A percentile compares a stretch with the other conserved stretches of the same genome.
phyloP scores from a whole-genome alignment of 2,888 invertebrate genomes.

The Theretra japonica region DNA sequence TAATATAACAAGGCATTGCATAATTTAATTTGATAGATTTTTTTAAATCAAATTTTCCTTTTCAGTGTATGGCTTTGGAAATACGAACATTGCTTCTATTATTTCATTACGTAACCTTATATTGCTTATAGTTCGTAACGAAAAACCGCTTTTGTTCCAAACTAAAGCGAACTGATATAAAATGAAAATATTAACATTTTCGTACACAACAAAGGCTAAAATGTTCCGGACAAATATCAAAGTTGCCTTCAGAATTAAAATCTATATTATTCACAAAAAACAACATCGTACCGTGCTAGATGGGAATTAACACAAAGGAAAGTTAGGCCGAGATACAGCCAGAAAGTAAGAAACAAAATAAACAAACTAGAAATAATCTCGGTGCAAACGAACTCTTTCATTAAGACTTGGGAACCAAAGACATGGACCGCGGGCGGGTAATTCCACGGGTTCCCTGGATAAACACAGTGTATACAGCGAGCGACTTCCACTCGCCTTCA shows the following conservation, averaged over 20 bases:
- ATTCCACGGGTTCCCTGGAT: slow-evolving; percentile 59
- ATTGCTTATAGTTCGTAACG: too few relatives aligned
- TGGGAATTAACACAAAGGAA: slow-evolving; percentile 46
- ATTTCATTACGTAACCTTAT: too few relatives aligned
- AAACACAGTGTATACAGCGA: slow-evolving; percentile 29
- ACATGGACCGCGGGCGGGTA: slow-evolving; percentile 61
- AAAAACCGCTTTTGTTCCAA: too few relatives aligned
- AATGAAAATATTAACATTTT: too few relatives aligned
- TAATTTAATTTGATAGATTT: too few relatives aligned
- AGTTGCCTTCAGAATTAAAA: background rate
- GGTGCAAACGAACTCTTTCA: slow-evolving; percentile 72
- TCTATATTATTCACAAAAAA: slow-evolving; percentile 3
- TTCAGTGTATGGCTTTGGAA: too few relatives aligned
- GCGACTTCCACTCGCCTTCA: slow-evolving; percentile 16
- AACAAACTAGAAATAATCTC: slow-evolving; percentile 70
- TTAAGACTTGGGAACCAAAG: slow-evolving; percentile 68
- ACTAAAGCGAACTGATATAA: too few relatives aligned
- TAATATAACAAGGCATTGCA: too few relatives aligned
- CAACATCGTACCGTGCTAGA: slow-evolving; percentile 33
- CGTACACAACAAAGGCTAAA: background rate
- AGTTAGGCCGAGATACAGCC: slow-evolving; percentile 38
- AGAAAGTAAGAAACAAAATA: slow-evolving; percentile 60
- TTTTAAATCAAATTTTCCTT: too few relatives aligned
- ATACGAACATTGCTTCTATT: too few relatives aligned
- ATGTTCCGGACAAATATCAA: background rate